These are phyloP conservation scores for Trypoxylon attenuatum DNA, from an alignment of 2,888 invertebrate genomes.

Conservation along the genomic window DNA sequence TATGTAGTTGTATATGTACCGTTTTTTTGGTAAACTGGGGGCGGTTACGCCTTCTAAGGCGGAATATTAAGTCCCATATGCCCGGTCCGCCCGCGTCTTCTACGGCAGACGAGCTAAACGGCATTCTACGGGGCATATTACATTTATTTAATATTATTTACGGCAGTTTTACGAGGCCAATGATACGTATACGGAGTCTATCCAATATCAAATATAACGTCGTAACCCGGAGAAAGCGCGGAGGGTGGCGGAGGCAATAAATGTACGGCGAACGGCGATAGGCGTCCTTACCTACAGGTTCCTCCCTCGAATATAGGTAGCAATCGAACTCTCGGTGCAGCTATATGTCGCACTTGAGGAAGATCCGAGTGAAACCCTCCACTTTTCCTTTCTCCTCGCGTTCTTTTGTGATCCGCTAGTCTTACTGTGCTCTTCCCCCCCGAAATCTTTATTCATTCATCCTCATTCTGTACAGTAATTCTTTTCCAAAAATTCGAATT, in stretches of 20 bases:
- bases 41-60: no score
- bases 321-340: conserved; percentile 49
- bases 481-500: no score
- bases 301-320: conserved; percentile 54
- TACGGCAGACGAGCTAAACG: conserved; percentile 59
- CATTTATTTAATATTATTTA: conserved; percentile 75
- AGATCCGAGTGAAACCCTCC: conserved; percentile 30
- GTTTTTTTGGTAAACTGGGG: no score
- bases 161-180: conserved; percentile 72
- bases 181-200: conserved; percentile 73
- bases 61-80: conserved; percentile 38
- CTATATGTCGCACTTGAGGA: conserved; percentile 31
- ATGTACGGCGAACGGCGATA: conserved; percentile 74
- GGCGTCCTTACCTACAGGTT: conserved; percentile 62
- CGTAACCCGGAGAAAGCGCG: conserved; percentile 67
- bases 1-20: no score
- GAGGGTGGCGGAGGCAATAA: conserved; percentile 70
- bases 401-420: conserved; percentile 1
- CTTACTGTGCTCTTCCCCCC: conserved; percentile 7
- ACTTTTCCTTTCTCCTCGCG: conserved; percentile 35
- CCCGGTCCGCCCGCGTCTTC: conserved; percentile 21
- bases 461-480: no score
- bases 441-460: no score
- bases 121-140: conserved; percentile 70
- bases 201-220: conserved; percentile 75